A percentile compares a stretch with the other conserved stretches of the same genome.
Conservation (phyloP, 92 coral and sea anemone species). For the Palythoa grandiflora region DNA sequence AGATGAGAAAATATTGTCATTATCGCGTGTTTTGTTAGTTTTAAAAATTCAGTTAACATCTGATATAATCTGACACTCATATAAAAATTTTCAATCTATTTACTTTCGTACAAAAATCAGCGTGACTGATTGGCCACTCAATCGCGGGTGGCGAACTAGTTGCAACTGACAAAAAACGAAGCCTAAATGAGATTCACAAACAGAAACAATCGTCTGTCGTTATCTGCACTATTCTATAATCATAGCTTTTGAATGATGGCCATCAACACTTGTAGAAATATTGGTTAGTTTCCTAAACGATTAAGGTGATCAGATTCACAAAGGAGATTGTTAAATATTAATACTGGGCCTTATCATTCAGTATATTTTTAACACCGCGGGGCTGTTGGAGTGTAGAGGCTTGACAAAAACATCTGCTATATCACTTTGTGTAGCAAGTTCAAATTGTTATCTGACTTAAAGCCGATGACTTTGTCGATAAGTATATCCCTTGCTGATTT, state of each 20-base stretch:
- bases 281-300: constrained; percentile 10
- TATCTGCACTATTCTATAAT: too few relatives aligned
- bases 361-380: not conserved
- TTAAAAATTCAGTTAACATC: too few relatives aligned
- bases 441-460: not conserved
- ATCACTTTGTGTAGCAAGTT: not conserved
- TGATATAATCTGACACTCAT: too few relatives aligned
- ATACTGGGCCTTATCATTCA: not conserved
- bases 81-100: too few relatives aligned
- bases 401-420: not conserved
- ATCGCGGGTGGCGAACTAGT: too few relatives aligned
- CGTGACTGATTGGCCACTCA: too few relatives aligned
- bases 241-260: not conserved
- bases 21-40: too few relatives aligned
- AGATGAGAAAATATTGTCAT: too few relatives aligned
- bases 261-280: constrained; percentile 2
- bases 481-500: not conserved
- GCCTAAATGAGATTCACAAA: too few relatives aligned
- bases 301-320: not conserved
- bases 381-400: not conserved
- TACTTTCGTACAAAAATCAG: too few relatives aligned
- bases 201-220: too few relatives aligned
- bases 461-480: not conserved
- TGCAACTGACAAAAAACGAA: too few relatives aligned
- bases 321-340: not conserved